Base-by-base conservation (phyloP, 2,888 invertebrate genomes). In the Philonicus albiceps region DNA sequence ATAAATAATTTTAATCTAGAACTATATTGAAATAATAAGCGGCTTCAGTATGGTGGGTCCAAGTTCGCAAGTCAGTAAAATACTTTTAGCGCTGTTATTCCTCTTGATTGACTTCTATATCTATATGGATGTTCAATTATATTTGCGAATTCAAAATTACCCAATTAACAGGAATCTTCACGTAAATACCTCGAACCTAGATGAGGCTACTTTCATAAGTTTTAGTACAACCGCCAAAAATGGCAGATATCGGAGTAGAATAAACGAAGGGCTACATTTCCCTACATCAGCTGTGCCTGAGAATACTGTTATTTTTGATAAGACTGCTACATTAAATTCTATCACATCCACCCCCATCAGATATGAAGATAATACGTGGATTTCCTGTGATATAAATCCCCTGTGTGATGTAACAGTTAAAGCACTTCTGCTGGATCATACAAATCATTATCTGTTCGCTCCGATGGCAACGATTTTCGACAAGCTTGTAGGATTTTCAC, bases 341-440 rank as follows among this genome's bases (percentile, higher is more conserved):
- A 83, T 74, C n/a, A 83, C 34, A 27, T 72, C 49, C 6, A 31
- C 13, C 34, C 31, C 11, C 30, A 30, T 64, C 31, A 37, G 89
- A 88, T 95, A 95, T 90, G 93, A 93, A 88, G 93, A 94, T 37
- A 92, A 92, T 0, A 93, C 93, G 0, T 94, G 95, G 94, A 90
- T 96, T n/a, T 94, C 94, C 22, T 96, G 96, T 90, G 93, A 93
- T 75, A 93, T 96, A 40, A 95, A 96, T 89, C 96, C 97, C 0
- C 90, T 96, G 19, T 96, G 96, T 90, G 95, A 96, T 89, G 95
- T 97, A 1, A 97, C 97, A 0, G 96, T 97, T 0, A 98, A 98
- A 92, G 95, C 96, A 1, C 91, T 97, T 86, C 94, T 97, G 93
- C 93, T 97, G 80, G 97, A 97, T 91, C 97, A 96, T 88, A 94